phyloP scores from a whole-genome alignment of 2,113 vertebrate genomes.

The Hippocampus abdominalis region DNA sequence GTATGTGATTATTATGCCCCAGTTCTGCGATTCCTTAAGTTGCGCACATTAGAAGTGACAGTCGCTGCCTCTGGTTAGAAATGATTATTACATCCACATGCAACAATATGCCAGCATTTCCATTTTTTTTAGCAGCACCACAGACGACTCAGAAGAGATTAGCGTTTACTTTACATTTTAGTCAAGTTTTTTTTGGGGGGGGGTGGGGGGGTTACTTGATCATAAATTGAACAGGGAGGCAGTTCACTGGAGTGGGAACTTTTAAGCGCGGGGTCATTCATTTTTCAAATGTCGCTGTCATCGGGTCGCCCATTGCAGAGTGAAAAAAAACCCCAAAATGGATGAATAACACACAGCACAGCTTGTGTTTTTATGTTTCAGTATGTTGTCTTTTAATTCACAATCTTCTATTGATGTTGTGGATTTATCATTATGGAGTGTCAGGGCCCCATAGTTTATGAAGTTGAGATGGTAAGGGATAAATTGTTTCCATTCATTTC shows the following conservation, averaged over 20 bases:
- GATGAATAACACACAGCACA: conserved; percentile 56
- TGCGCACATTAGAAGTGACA: conserved; percentile 38
- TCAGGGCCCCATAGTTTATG: conserved; percentile 17
- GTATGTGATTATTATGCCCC: conserved; percentile 24
- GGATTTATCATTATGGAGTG: conserved; percentile 41
- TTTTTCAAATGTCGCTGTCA: conserved; percentile 63
- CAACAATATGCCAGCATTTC: conserved; percentile 38
- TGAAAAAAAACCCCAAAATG: conserved; percentile 40
- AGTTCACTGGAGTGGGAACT: conserved; percentile 55
- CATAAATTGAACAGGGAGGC: conserved; percentile 59
- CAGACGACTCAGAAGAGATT: conserved; percentile 51
- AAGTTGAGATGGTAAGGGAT: conserved; percentile 24
- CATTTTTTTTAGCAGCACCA: conserved; percentile 49
- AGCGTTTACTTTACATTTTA: conserved; percentile 52
- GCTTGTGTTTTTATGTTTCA: conserved; percentile 36
- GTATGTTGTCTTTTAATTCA: conserved; percentile 49
- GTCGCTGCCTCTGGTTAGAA: conserved; percentile 42
- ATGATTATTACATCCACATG: conserved; percentile 47
- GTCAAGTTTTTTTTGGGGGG: conserved; percentile 29
- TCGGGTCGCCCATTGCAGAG: conserved; percentile 43
- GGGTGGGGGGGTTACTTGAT: conserved; percentile 36
- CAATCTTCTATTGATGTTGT: conserved; percentile 58
- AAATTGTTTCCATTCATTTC: neutral
- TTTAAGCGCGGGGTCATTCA: conserved; percentile 55
- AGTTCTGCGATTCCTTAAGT: conserved; percentile 30